Conservation (phyloP, 2,888 invertebrate species). For the Glyphotaelius pellucidus region DNA sequence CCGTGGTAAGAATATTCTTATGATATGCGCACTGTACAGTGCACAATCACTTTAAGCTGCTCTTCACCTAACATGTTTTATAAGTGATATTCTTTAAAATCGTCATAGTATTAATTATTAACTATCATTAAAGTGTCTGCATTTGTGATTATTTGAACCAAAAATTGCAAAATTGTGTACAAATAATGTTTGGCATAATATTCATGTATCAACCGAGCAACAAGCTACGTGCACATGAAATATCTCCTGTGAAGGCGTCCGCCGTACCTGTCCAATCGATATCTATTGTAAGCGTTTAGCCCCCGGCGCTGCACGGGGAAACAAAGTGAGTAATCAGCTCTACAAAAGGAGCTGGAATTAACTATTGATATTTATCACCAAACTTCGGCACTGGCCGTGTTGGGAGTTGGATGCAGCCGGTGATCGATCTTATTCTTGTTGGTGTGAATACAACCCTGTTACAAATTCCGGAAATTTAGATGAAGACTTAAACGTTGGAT, state of each 20-base stretch:
- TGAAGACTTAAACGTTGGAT: neutral
- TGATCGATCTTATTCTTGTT: neutral
- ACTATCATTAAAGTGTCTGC: too few relatives aligned
- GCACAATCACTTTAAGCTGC: too few relatives aligned
- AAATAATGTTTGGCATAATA: neutral
- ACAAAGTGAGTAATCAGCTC: conserved; percentile 11
- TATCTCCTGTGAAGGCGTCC: neutral
- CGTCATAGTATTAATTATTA: too few relatives aligned
- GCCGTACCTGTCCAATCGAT: neutral
- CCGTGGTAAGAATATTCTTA: too few relatives aligned
- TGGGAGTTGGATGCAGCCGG: neutral
- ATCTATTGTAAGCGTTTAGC: conserved; percentile 4
- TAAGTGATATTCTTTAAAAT: too few relatives aligned
- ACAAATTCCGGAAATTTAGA: neutral
- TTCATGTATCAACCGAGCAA: neutral
- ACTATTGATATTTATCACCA: conserved; percentile 19
- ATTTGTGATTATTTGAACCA: neutral
- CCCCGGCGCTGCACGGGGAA: neutral
- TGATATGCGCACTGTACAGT: too few relatives aligned
- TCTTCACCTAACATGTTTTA: too few relatives aligned
- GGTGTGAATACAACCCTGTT: neutral
- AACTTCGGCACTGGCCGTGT: conserved; percentile 2
- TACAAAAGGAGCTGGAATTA: neutral
- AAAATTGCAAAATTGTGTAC: neutral
- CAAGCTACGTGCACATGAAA: neutral